phyloP scores from a whole-genome alignment of 1,140 invertebrate species.

The Drosophila melanica region DNA sequence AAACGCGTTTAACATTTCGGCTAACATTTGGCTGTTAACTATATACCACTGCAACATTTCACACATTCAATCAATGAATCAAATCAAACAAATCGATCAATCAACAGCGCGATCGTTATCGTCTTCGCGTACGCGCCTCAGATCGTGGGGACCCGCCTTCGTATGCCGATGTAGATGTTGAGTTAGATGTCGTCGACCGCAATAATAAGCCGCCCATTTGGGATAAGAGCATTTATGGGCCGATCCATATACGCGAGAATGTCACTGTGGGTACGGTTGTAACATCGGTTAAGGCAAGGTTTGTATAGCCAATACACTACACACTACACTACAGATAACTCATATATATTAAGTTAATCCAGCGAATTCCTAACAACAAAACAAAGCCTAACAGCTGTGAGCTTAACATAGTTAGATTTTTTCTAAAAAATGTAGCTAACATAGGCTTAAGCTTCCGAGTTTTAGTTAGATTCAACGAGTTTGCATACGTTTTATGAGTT shows the following conservation, averaged over 20 bases:
- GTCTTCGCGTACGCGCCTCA: slow-evolving; percentile 95
- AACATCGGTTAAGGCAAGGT: slow-evolving; percentile 98
- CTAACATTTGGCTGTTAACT: slow-evolving; percentile 61
- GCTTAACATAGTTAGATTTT: slow-evolving; percentile 54
- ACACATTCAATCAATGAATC: slow-evolving; percentile 48
- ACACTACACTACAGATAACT: slow-evolving; percentile 31
- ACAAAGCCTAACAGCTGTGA: slow-evolving; percentile 83
- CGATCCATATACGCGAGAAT: slow-evolving; percentile 98
- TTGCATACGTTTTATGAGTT: slow-evolving; percentile 18
- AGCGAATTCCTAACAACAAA: slow-evolving; percentile 61
- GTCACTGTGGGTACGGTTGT: slow-evolving; percentile 98
- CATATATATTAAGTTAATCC: slow-evolving; percentile 5
- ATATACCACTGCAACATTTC: slow-evolving; percentile 28
- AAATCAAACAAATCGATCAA: slow-evolving; percentile 43
- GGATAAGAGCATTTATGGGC: slow-evolving; percentile 96
- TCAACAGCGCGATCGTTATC: slow-evolving; percentile 96
- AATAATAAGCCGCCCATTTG: slow-evolving; percentile 98
- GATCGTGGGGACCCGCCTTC: slow-evolving; percentile 94
- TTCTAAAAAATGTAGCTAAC: slow-evolving; percentile 54
- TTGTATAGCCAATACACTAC: slow-evolving; percentile 87
- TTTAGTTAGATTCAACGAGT: slow-evolving; percentile 17
- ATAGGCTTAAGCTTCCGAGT: slow-evolving; percentile 44
- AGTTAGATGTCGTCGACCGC: slow-evolving; percentile 98
- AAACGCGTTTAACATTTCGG: slow-evolving; percentile 45
- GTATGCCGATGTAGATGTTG: slow-evolving; percentile 96